Conservation (phyloP, 2,888 invertebrate genomes). For the Fissipunctia ypsillon region DNA sequence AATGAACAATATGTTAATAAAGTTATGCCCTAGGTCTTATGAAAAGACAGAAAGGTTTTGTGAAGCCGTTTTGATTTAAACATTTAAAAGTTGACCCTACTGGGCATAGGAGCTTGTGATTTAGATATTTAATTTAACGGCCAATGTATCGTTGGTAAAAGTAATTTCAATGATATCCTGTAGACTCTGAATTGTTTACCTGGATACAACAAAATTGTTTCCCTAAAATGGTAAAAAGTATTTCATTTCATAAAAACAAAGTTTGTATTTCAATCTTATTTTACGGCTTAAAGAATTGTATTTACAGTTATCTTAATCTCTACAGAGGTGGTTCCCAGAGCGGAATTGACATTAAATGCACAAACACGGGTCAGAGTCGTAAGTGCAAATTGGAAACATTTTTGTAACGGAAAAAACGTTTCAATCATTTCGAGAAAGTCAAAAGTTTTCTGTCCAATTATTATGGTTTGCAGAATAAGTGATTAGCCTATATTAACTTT, state of each 20-base stretch:
- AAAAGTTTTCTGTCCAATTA: constrained; percentile 9
- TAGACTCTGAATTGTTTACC: neutral
- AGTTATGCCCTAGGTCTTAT: neutral
- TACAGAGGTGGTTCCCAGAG: neutral
- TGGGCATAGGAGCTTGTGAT: neutral
- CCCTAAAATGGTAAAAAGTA: neutral
- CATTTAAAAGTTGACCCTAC: no score
- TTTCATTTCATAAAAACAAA: neutral
- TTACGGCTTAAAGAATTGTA: neutral
- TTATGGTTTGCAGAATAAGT: constrained; percentile 19
- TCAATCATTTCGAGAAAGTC: constrained; percentile 42
- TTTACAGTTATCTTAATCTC: neutral
- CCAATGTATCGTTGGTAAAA: neutral
- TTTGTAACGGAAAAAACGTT: constrained; percentile 13
- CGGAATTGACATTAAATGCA: constrained; percentile 14
- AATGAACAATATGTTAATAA: neutral
- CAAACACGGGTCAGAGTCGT: constrained; percentile 10
- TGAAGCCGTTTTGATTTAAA: neutral
- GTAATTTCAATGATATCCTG: neutral
- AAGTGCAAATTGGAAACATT: constrained; percentile 36
- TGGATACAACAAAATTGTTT: neutral
- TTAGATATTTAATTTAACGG: neutral
- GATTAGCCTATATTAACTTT: constrained; percentile 22
- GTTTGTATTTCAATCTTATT: neutral
- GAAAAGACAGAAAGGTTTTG: neutral